Conservation (phyloP, 1,140 invertebrate genomes). For the Apis florea region DNA sequence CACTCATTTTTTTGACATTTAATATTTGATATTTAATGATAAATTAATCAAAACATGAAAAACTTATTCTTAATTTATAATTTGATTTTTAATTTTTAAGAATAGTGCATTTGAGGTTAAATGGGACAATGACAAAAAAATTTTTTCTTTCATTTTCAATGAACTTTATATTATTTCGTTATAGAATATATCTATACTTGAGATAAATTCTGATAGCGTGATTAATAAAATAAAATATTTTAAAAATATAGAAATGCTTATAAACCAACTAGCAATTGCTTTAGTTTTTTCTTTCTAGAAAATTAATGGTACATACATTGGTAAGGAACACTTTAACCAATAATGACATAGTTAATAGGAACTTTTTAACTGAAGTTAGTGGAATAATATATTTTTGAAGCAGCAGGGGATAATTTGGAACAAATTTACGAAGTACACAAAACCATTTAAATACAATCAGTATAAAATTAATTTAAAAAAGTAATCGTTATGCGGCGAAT, state of each 20-base stretch:
- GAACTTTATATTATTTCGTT: neutral
- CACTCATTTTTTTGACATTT: slow-evolving; percentile 66
- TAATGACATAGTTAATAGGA: neutral
- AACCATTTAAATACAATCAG: slow-evolving; percentile 13
- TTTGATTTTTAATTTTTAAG: slow-evolving; percentile 13
- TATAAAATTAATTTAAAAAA: neutral
- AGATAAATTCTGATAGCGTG: neutral
- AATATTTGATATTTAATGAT: neutral
- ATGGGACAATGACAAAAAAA: neutral
- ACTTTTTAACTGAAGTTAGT: neutral
- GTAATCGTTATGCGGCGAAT: neutral
- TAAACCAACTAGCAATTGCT: neutral
- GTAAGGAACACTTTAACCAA: neutral
- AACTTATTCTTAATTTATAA: neutral
- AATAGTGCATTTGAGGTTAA: slow-evolving; percentile 18
- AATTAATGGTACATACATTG: neutral
- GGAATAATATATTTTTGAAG: neutral
- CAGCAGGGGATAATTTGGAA: slow-evolving; percentile 2
- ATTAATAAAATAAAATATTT: neutral
- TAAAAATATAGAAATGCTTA: neutral
- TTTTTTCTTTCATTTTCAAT: neutral
- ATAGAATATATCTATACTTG: neutral
- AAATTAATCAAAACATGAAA: neutral
- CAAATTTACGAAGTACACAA: slow-evolving; percentile 17
- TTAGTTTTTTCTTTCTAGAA: neutral